These are phyloP conservation scores for Chloroceryle aenea DNA, from an alignment of 2,113 vertebrate species.

Conservation along the genomic window DNA sequence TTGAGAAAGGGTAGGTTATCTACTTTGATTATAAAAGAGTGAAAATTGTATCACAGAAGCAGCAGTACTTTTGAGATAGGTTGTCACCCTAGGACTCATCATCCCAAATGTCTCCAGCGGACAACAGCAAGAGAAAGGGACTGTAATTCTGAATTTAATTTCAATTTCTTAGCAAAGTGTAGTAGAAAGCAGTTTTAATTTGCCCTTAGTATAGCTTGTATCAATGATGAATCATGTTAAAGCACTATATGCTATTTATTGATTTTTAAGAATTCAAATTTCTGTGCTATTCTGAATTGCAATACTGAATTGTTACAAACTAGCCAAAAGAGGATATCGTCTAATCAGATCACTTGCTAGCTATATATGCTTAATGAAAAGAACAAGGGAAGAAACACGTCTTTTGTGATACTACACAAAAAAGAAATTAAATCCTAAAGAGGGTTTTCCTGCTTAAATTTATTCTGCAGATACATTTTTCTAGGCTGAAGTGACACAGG, in stretches of 20 bases:
- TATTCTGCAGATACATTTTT: not conserved
- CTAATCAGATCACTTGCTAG: not conserved
- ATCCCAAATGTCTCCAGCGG: not conserved
- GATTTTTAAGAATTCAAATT: not conserved
- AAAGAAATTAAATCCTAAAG: not conserved
- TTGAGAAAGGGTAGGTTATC: not conserved
- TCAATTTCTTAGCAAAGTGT: not conserved
- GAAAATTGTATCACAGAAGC: not conserved
- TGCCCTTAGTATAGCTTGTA: not conserved
- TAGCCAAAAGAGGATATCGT: not conserved
- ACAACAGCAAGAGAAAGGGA: not conserved
- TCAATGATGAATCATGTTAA: not conserved
- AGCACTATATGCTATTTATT: not conserved
- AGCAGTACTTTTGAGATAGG: not conserved
- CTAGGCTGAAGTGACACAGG: not conserved
- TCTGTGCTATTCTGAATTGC: not conserved
- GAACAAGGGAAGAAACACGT: not conserved
- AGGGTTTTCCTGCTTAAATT: not conserved
- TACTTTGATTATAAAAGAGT: not conserved
- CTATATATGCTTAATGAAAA: not conserved
- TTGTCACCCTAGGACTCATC: not conserved
- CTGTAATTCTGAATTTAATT: not conserved
- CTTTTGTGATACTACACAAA: not conserved
- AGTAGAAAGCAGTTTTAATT: not conserved
- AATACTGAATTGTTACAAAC: not conserved